Evolutionary conservation across 2,113 vertebrate species (phyloP).

Genomic region (Thomomys bottae): DNA sequence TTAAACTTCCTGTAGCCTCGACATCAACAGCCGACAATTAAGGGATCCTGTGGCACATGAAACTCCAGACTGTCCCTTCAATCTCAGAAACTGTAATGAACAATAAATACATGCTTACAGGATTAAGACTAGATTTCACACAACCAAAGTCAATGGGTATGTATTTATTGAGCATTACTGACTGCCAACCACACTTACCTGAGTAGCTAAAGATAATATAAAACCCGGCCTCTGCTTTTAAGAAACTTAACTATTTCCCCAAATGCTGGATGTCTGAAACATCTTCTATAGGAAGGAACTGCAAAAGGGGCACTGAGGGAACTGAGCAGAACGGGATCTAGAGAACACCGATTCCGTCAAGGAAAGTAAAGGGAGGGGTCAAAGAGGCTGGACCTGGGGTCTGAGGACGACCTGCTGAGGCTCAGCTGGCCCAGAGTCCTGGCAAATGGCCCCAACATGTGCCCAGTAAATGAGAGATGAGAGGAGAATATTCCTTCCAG

Average conservation of each 20-base stretch:
- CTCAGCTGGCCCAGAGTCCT: too few relatives aligned
- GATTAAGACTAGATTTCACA: background rate
- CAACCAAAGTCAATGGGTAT: background rate
- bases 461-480: background rate
- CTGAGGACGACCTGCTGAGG: background rate
- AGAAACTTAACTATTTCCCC: background rate
- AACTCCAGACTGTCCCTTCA: too few relatives aligned
- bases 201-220: background rate
- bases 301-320: too few relatives aligned
- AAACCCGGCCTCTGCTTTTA: background rate
- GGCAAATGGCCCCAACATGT: background rate
- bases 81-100: background rate
- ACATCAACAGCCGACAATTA: too few relatives aligned
- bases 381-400: background rate
- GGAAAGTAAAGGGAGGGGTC: background rate
- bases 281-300: background rate
- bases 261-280: background rate
- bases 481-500: background rate
- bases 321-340: background rate
- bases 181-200: background rate
- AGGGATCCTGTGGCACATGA: too few relatives aligned
- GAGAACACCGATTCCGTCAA: too few relatives aligned
- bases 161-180: background rate
- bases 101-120: background rate
- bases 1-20: too few relatives aligned